These are phyloP conservation scores for Bombus difficillimus DNA, from an alignment of 1,140 invertebrate genomes.

Conservation along the genomic window DNA sequence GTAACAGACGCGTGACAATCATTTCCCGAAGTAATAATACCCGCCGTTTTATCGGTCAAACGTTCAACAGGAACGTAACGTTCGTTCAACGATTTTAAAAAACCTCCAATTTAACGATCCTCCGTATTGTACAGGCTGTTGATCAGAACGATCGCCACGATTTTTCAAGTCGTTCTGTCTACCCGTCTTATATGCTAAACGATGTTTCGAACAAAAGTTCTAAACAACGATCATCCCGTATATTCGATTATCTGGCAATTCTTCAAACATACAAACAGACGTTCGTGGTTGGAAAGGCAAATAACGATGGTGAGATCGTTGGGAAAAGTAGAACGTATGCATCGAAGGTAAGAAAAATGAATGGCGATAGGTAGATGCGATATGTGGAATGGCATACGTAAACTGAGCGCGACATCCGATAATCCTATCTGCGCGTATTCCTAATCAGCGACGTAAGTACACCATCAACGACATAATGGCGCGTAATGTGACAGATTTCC, in stretches of 20 bases:
- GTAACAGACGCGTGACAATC: constrained; percentile 24
- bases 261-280: no score
- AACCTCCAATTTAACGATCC: not conserved
- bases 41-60: not conserved
- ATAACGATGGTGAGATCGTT: no score
- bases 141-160: not conserved
- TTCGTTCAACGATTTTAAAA: not conserved
- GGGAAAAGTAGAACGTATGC: not conserved
- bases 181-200: not conserved
- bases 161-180: no score
- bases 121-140: not conserved
- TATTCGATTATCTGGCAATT: no score
- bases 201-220: no score
- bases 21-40: constrained; percentile 8
- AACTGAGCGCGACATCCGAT: constrained; percentile 22
- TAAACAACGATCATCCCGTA: no score
- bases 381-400: not conserved
- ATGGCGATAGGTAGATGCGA: not conserved
- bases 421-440: constrained; percentile 56
- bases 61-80: not conserved
- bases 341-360: not conserved
- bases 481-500: constrained; percentile 57
- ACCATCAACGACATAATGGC: constrained; percentile 62
- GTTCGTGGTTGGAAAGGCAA: no score
- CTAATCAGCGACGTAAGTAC: constrained; percentile 57